phyloP scores from a whole-genome alignment of 2,888 invertebrate species.

The Anagyrus pseudococci region DNA sequence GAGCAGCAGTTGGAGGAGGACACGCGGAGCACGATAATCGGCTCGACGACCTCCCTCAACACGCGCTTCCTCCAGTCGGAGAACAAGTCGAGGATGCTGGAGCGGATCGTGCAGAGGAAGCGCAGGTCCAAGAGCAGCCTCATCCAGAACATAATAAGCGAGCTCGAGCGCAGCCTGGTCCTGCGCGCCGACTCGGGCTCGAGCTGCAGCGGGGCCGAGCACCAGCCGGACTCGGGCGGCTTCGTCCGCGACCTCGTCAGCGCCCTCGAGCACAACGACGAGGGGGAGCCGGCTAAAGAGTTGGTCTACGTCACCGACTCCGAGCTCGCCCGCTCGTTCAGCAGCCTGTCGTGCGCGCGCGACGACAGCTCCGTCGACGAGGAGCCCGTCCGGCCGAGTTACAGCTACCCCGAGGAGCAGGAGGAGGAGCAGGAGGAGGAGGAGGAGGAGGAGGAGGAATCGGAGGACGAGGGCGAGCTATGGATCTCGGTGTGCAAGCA shows the following conservation, averaged over 20 bases:
- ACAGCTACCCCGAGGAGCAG: constrained; percentile 7
- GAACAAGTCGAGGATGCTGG: constrained; percentile 43
- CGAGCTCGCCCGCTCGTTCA: background rate
- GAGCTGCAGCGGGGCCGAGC: background rate
- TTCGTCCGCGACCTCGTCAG: constrained; percentile 35
- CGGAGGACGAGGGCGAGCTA: constrained; percentile 42
- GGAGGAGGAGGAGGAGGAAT: constrained; percentile 37
- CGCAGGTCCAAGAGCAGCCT: constrained; percentile 27
- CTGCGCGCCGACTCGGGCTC: too few relatives aligned
- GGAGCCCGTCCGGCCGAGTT: background rate
- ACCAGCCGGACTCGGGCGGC: constrained; percentile 37
- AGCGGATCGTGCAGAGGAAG: constrained; percentile 40
- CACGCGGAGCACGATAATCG: too few relatives aligned
- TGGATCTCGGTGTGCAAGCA: constrained; percentile 45
- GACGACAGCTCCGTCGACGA: background rate
- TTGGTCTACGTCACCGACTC: constrained; percentile 21
- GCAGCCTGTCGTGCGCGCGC: constrained; percentile 3
- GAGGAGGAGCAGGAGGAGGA: constrained; percentile 14
- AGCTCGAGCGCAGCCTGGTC: constrained; percentile 35
- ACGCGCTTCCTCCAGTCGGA: constrained; percentile 35
- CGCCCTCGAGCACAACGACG: constrained; percentile 12
- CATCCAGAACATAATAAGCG: constrained; percentile 45
- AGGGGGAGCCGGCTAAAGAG: constrained; percentile 11
- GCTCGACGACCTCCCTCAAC: constrained; percentile 17
- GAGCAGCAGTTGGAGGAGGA: too few relatives aligned